Conservation (phyloP, 2,797 vertebrate genomes). For the Amazona finschi region DNA sequence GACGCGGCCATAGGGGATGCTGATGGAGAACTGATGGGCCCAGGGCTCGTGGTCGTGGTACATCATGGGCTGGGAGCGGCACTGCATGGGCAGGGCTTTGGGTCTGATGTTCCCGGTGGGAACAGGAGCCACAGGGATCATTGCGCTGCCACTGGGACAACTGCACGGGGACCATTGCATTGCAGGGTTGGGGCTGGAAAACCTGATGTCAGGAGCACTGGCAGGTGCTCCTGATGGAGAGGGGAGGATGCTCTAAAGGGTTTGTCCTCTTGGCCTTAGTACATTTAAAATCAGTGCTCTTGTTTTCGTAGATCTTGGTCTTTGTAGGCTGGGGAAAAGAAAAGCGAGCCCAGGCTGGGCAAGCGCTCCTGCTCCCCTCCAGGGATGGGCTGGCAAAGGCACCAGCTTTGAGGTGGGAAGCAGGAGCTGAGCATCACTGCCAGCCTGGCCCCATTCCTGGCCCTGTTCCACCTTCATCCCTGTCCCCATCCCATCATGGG, state of each 20-base stretch:
- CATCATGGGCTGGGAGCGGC: neutral
- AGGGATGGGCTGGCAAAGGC: neutral
- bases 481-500: accelerated
- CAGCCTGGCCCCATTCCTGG: neutral
- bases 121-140: neutral
- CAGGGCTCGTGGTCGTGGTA: accelerated
- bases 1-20: accelerated
- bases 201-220: accelerated
- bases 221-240: neutral
- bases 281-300: neutral
- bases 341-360: neutral
- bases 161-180: neutral
- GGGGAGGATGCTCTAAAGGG: neutral
- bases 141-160: neutral
- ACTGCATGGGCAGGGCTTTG: accelerated
- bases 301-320: neutral
- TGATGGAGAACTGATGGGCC: accelerated
- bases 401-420: accelerated
- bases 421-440: neutral
- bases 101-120: accelerated
- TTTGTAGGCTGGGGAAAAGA: neutral
- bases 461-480: neutral
- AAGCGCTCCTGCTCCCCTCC: neutral
- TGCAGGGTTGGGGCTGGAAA: neutral
- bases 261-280: neutral